Base-by-base conservation (phyloP, 2,888 invertebrate genomes). In the Apamea anceps region DNA sequence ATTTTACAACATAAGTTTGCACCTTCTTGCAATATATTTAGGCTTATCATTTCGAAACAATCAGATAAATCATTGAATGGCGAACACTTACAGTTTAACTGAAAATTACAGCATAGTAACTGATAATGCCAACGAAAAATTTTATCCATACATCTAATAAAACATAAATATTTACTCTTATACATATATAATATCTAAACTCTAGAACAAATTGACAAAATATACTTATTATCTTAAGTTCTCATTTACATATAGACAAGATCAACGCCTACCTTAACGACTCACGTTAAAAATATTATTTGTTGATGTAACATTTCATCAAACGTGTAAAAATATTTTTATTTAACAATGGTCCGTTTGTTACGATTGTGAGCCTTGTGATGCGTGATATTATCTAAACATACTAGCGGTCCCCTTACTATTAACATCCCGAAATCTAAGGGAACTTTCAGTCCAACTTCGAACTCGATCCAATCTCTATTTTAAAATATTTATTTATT, bases 181-280 rank as follows among this genome's bases (percentile, higher is more conserved):
- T 78, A 88, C 83, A 88, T 91, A 91, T 87, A 93, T 70, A 68
- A 90, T 88, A 90, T 87, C 91, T 93, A 94, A 91, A 93, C 88
- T 92, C 93, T 94, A 95, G 87, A 95, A 95, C 93, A 95, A 96
- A 96, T 96, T 96, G 96, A 96, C 96, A 95, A 95, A 95, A 96
- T 94, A 95, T 93, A 94, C 90, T 91, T 93, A 90, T 93, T 91
- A 91, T 85, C 91, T 92, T 91, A 91, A 87, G 91, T 92, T 93
- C 91, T 91, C 93, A 94, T 95, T 92, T 95, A 94, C 94, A 94
- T 91, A 92, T 93, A 94, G 93, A 94, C 93, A 94, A 94, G 90
- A 94, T 93, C 93, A 92, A 93, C 94, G 93, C 93, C 80, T 82
- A 85, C 72, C 65, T 88, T 86, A 86, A 85, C 85, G 90, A 92